Percentiles rank a stretch among this genome's conserved stretches.
These are phyloP conservation scores for Capromys pilorides DNA, from an alignment of 2,797 vertebrate genomes.

Conservation along the genomic window DNA sequence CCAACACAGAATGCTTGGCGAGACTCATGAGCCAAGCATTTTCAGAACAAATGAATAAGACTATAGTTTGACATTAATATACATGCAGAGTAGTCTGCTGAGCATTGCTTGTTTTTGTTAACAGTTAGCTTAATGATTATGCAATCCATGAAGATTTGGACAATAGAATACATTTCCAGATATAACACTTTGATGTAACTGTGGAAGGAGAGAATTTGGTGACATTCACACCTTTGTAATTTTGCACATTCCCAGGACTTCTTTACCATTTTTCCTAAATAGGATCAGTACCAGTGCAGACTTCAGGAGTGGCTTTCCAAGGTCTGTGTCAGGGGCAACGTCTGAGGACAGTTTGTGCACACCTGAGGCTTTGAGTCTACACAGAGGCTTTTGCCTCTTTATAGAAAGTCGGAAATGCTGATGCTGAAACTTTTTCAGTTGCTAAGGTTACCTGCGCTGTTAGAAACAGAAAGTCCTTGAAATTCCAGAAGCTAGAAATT, in stretches of 20 bases:
- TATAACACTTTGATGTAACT: not conserved
- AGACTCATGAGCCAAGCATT: not conserved
- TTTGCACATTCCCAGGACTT: not conserved
- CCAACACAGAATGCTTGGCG: rapidly evolving
- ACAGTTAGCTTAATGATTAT: not conserved
- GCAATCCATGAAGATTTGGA: not conserved
- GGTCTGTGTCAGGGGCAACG: not conserved
- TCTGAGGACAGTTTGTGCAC: not conserved
- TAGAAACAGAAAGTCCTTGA: not conserved
- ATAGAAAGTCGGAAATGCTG: not conserved
- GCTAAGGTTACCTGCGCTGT: not conserved
- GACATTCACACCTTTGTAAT: not conserved
- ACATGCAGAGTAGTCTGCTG: not conserved
- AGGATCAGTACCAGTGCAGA: not conserved
- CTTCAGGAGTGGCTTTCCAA: not conserved
- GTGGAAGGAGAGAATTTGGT: not conserved
- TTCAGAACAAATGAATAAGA: not conserved
- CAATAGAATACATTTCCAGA: not conserved
- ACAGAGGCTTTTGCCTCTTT: not conserved
- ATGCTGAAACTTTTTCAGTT: not conserved
- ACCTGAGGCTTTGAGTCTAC: not conserved
- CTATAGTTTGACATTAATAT: not conserved
- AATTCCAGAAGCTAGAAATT: not conserved
- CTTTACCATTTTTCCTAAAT: not conserved
- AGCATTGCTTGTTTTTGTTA: not conserved